These are phyloP conservation scores for Seriola quinqueradiata DNA, from an alignment of 2,113 vertebrate species.

Conservation along the genomic window DNA sequence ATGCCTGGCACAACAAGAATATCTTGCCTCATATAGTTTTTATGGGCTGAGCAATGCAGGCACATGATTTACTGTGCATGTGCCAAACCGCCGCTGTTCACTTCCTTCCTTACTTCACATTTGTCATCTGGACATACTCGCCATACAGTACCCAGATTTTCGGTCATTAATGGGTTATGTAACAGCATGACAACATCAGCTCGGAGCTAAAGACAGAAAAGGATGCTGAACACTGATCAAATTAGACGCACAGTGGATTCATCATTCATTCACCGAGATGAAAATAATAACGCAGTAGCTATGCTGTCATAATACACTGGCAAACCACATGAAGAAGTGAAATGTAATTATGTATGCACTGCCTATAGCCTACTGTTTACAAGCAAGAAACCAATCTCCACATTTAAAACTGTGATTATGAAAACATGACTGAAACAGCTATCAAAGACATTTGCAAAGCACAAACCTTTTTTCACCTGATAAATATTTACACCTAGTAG, in stretches of 20 bases:
- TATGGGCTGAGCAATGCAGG: not conserved
- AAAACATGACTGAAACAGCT: conserved; percentile 25
- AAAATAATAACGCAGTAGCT: conserved; percentile 19
- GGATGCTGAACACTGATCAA: conserved; percentile 26
- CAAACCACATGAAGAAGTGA: not conserved
- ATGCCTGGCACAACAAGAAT: not conserved
- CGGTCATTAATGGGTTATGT: conserved; percentile 43
- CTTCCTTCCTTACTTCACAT: conserved; percentile 4
- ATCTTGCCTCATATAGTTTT: conserved; percentile 12
- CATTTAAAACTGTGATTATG: conserved; percentile 22
- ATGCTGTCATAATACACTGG: not conserved
- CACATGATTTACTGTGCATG: not conserved
- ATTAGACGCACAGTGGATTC: conserved; percentile 22
- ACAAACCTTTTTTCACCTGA: conserved; percentile 47
- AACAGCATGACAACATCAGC: conserved; percentile 41
- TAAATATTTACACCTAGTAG: conserved; percentile 41
- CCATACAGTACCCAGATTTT: not conserved
- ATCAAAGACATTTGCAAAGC: conserved; percentile 43
- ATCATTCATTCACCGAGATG: conserved; percentile 23
- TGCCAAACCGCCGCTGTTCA: conserved; percentile 14
- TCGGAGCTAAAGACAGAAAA: conserved; percentile 23
- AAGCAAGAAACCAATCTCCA: conserved; percentile 15
- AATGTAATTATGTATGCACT: not conserved
- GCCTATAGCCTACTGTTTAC: conserved; percentile 29
- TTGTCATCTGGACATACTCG: conserved; percentile 21